Conservation (phyloP, 2,888 invertebrate genomes). For the Drosophila stalkeri region DNA sequence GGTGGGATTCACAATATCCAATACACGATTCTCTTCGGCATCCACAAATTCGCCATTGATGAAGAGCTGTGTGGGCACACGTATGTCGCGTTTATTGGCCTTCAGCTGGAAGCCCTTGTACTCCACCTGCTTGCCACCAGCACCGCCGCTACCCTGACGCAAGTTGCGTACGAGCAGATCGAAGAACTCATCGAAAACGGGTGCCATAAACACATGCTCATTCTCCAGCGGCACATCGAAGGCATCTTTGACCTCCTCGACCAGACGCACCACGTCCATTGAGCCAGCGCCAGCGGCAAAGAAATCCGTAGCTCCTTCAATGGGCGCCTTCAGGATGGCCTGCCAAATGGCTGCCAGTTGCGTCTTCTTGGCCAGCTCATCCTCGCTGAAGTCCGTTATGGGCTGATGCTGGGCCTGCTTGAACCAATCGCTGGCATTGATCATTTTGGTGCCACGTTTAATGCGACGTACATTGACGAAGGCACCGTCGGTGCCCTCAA, state of each 20-base stretch:
- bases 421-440: conserved; percentile 92
- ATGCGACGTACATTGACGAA: conserved; percentile 91
- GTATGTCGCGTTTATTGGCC: conserved; percentile 93
- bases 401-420: conserved; percentile 86
- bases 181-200: conserved; percentile 93
- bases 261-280: conserved; percentile 96
- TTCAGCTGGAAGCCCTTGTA: conserved; percentile 92
- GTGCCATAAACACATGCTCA: conserved; percentile 96
- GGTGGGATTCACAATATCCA: conserved; percentile 92
- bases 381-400: conserved; percentile 88
- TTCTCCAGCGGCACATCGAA: conserved; percentile 92
- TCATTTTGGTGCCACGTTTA: conserved; percentile 92
- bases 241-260: conserved; percentile 96
- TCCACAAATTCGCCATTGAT: conserved; percentile 96
- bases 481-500: conserved; percentile 92
- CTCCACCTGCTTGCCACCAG: conserved; percentile 86
- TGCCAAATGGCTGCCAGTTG: conserved; percentile 91
- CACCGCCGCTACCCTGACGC: conserved; percentile 87
- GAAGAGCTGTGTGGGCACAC: conserved; percentile 95
- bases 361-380: conserved; percentile 90
- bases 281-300: conserved; percentile 98
- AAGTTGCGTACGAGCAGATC: conserved; percentile 88
- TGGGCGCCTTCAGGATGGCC: conserved; percentile 91
- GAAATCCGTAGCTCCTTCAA: conserved; percentile 94
- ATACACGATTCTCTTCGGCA: conserved; percentile 88